A percentile compares a stretch with the other conserved stretches of the same genome.
These are phyloP conservation scores for Trachelus troglodyta DNA, from an alignment of 2,888 invertebrate genomes.

Conservation along the genomic window DNA sequence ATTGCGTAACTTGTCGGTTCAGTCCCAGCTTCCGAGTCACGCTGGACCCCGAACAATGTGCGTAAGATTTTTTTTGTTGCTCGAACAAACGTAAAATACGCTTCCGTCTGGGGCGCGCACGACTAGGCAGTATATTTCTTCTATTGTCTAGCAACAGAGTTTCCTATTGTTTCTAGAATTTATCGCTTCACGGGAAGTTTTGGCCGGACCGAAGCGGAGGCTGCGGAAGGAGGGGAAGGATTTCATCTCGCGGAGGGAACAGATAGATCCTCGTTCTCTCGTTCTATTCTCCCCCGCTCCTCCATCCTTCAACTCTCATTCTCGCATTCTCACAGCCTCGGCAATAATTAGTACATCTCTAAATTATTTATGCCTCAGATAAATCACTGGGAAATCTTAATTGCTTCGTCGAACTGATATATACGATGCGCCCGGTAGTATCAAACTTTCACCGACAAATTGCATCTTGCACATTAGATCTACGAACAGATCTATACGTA, in stretches of 20 bases:
- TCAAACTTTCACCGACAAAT: background rate
- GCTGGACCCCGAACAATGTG: background rate
- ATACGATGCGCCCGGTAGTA: background rate
- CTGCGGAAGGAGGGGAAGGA: constrained; percentile 24
- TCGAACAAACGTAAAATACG: constrained; percentile 26
- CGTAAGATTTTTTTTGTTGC: background rate
- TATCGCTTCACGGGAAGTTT: constrained; percentile 64
- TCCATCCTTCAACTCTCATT: background rate
- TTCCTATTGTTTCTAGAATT: constrained; percentile 65
- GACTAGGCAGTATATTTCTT: constrained; percentile 56
- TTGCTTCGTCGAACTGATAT: constrained; percentile 43
- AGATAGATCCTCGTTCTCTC: constrained; percentile 31
- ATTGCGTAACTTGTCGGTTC: background rate
- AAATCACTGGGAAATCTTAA: constrained; percentile 61
- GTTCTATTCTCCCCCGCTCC: background rate
- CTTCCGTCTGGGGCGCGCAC: constrained; percentile 42
- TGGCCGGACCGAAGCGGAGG: constrained; percentile 48
- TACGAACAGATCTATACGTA: no score
- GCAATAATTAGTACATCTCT: constrained; percentile 64
- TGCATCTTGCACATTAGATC: background rate
- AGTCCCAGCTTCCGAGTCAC: background rate
- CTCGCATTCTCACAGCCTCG: constrained; percentile 26
- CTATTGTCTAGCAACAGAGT: constrained; percentile 63
- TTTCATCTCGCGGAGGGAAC: constrained; percentile 53
- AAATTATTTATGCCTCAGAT: constrained; percentile 63